These are phyloP conservation scores for Oreocharis arfaki DNA, from an alignment of 2,113 vertebrate genomes.

Conservation along the genomic window DNA sequence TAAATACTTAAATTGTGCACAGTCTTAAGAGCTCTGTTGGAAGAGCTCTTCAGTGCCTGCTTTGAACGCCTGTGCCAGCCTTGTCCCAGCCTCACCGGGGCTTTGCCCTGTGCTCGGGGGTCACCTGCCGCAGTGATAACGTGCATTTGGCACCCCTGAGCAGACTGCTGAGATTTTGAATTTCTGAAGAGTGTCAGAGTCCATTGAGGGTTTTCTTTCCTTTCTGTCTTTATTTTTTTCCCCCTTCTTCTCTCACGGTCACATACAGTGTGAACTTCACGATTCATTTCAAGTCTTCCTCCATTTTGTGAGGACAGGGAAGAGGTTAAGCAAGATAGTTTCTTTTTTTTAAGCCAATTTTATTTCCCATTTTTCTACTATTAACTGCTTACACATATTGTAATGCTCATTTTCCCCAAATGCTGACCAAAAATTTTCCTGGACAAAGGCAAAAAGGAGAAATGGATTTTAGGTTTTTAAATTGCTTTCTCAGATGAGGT, in stretches of 20 bases:
- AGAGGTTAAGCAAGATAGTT: neutral
- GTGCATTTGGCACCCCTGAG: neutral
- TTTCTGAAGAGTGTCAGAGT: neutral
- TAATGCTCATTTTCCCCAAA: neutral
- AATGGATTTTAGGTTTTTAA: neutral
- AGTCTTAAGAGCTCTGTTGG: neutral
- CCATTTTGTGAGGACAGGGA: neutral
- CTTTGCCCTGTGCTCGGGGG: neutral
- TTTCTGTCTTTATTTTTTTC: neutral
- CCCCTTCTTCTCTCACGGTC: neutral
- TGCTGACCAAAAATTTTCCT: neutral
- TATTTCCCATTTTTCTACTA: neutral
- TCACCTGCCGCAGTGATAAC: neutral
- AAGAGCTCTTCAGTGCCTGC: neutral
- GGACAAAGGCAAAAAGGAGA: neutral
- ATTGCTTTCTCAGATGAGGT: neutral
- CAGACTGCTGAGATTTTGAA: neutral
- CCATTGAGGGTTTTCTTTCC: neutral
- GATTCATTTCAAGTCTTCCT: neutral
- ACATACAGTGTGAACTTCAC: neutral
- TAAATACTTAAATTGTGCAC: neutral
- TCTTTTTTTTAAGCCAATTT: neutral
- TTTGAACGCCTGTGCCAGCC: neutral
- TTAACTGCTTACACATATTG: neutral
- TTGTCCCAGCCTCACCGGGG: neutral